These are phyloP conservation scores for Gandaritis pyraliata DNA, from an alignment of 2,888 invertebrate species.

Conservation along the genomic window DNA sequence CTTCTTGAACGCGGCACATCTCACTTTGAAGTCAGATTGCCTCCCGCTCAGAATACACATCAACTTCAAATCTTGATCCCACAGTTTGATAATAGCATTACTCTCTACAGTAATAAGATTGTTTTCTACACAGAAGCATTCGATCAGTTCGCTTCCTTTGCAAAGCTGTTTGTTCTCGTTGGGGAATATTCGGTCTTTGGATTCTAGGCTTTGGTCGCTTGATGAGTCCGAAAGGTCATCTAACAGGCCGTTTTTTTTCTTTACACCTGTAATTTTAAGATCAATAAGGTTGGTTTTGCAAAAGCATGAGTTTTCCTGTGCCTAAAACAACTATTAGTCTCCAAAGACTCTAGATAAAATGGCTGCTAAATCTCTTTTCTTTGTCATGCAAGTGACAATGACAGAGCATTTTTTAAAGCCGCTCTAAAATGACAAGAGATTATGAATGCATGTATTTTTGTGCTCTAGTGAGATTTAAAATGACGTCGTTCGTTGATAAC, in stretches of 20 bases:
- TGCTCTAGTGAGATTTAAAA: no score
- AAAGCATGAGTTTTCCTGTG: no score
- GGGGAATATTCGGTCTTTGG: slow-evolving; percentile 59
- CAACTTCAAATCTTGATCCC: slow-evolving; percentile 63
- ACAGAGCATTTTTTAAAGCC: no score
- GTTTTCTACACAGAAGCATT: slow-evolving; percentile 67
- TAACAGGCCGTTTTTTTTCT: slow-evolving; percentile 56
- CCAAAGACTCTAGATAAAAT: no score
- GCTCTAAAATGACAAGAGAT: no score
- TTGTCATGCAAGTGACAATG: no score
- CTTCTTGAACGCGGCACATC: slow-evolving; percentile 65
- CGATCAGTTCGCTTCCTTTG: slow-evolving; percentile 61
- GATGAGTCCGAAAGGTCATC: slow-evolving; percentile 64
- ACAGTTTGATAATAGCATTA: slow-evolving; percentile 72
- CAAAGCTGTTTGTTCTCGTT: slow-evolving; percentile 57
- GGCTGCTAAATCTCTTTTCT: no score
- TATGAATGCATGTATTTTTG: no score
- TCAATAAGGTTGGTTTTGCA: background rate
- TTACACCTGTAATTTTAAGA: slow-evolving; percentile 54
- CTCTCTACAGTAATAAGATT: slow-evolving; percentile 71
- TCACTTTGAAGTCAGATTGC: slow-evolving; percentile 62
- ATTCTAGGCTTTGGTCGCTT: slow-evolving; percentile 64
- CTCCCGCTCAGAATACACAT: slow-evolving; percentile 63
- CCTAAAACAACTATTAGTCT: no score
- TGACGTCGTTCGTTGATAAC: no score